These are phyloP conservation scores for Muscidifurax raptorellus DNA, from an alignment of 1,140 invertebrate genomes.

Conservation along the genomic window DNA sequence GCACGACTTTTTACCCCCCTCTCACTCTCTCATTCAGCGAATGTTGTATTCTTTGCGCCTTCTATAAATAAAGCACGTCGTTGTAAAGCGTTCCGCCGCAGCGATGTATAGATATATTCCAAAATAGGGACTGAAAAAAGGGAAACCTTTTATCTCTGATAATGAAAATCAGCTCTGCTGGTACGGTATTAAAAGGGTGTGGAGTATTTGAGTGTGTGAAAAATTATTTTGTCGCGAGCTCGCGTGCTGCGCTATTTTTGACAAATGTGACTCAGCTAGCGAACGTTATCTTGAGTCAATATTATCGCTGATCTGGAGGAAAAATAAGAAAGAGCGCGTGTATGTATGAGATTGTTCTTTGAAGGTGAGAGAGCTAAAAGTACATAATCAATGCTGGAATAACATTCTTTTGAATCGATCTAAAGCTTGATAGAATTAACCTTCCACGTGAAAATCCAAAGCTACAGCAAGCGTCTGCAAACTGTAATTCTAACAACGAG, in stretches of 20 bases:
- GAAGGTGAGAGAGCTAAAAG: too few relatives aligned
- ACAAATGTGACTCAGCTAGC: background rate
- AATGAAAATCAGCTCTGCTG: background rate
- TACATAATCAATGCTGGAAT: too few relatives aligned
- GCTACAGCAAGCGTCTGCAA: too few relatives aligned
- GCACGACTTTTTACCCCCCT: background rate
- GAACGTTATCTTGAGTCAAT: background rate
- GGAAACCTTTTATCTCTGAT: conserved; percentile 19
- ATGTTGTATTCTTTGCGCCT: conserved; percentile 5
- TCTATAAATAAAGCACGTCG: conserved; percentile 38
- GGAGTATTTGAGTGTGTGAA: too few relatives aligned
- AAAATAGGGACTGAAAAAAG: too few relatives aligned
- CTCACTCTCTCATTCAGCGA: background rate
- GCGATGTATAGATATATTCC: too few relatives aligned
- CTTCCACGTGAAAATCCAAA: too few relatives aligned
- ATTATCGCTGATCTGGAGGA: background rate
- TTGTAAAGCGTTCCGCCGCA: too few relatives aligned
- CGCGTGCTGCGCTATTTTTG: background rate
- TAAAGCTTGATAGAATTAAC: too few relatives aligned
- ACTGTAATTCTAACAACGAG: too few relatives aligned
- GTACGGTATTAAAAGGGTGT: background rate
- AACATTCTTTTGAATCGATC: too few relatives aligned
- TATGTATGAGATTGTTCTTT: too few relatives aligned
- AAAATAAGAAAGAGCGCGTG: background rate
- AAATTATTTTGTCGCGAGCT: background rate